phyloP scores from a whole-genome alignment of 2,113 vertebrate genomes.

The Gnathonemus longibarbis region DNA sequence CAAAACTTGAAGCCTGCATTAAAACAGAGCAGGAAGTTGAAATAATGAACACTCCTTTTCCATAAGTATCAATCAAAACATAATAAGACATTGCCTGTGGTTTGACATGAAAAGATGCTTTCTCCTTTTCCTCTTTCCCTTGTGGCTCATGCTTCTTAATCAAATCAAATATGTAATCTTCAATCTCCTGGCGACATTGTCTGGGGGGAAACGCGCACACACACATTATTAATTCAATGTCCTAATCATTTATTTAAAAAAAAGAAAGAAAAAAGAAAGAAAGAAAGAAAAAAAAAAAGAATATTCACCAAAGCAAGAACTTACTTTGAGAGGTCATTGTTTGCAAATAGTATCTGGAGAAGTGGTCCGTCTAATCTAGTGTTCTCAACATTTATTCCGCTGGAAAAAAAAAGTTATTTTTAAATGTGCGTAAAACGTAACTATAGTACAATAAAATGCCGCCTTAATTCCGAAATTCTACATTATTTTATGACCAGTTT shows the following conservation, averaged over 20 bases:
- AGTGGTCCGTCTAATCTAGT: constrained; percentile 79
- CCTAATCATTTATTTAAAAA: background rate
- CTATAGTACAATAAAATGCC: background rate
- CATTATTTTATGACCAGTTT: background rate
- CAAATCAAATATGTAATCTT: constrained; percentile 79
- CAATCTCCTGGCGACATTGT: constrained; percentile 88
- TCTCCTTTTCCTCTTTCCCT: constrained; percentile 59
- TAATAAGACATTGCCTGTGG: constrained; percentile 72
- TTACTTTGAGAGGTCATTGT: constrained; percentile 94
- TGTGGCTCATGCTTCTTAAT: constrained; percentile 75
- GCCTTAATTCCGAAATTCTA: background rate
- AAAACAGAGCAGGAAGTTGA: background rate
- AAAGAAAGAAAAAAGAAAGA: background rate
- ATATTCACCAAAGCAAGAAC: constrained; percentile 33
- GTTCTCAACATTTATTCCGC: constrained; percentile 73
- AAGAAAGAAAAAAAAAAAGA: background rate
- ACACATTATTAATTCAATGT: constrained; percentile 42
- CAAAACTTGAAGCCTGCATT: constrained; percentile 76
- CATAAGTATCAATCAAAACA: background rate
- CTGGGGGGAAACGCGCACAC: constrained; percentile 45
- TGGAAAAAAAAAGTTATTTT: constrained; percentile 43
- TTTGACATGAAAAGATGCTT: constrained; percentile 62
- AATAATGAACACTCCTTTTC: background rate
- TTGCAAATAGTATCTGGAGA: constrained; percentile 86
- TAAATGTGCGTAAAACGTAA: constrained; percentile 15